These are phyloP conservation scores for Phrynosoma blainvillii DNA, from an alignment of 2,113 vertebrate genomes.

Conservation along the genomic window DNA sequence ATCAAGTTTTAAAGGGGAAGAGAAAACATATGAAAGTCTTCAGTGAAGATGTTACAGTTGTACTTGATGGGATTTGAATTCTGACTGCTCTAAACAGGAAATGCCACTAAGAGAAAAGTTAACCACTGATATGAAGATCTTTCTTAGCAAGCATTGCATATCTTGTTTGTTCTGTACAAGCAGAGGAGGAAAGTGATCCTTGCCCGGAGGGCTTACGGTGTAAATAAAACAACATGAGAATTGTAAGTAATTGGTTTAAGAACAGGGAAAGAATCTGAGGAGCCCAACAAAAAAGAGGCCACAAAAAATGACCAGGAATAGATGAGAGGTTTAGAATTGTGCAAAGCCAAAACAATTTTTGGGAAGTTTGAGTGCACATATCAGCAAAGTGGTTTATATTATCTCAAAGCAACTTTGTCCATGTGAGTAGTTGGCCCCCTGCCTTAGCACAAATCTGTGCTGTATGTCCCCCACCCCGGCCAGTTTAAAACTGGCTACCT, in stretches of 20 bases:
- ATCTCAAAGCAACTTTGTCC: background rate
- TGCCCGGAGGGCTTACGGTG: background rate
- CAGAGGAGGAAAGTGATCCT: background rate
- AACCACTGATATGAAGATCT: background rate
- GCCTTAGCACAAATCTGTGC: background rate
- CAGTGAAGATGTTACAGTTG: constrained; percentile 14
- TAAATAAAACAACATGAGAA: background rate
- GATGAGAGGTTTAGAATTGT: background rate
- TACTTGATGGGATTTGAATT: constrained; percentile 40
- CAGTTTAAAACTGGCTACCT: background rate
- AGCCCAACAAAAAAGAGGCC: background rate
- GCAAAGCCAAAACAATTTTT: background rate
- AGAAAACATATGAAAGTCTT: constrained; percentile 17
- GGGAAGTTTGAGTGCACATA: background rate
- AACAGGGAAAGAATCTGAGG: background rate
- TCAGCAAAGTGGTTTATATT: background rate
- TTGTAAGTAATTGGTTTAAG: background rate
- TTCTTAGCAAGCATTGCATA: background rate
- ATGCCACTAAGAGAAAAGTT: constrained; percentile 30
- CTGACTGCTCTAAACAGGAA: constrained; percentile 63
- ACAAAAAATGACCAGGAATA: background rate
- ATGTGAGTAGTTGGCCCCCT: background rate
- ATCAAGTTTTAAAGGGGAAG: constrained; percentile 14
- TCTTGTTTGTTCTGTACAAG: background rate
- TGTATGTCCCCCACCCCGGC: no score